Base-by-base conservation (phyloP, 2,888 invertebrate genomes). In the Kuschelorhynchus macadamiae region DNA sequence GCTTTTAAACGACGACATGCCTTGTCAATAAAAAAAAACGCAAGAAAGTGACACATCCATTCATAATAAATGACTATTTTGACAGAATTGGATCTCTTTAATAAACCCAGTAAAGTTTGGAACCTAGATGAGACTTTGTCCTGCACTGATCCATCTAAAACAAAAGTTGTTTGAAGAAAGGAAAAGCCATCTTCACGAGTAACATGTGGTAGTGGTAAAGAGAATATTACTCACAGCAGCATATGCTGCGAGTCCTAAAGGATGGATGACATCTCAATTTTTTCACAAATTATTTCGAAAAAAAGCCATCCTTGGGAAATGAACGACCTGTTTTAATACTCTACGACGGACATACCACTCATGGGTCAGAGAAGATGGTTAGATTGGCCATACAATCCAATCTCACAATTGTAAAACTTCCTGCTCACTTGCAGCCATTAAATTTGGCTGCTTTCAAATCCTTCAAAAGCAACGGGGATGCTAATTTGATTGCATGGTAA, bases 211-310 rank as follows among this genome's bases (percentile, higher is more conserved):
- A 36, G 36, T 36, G 36, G 36, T 3, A 11, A 11, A 3, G 36
- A 36, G 3, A 36, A 11, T 36, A 36, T 12, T n/a, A 11, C 5
- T 7, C 3, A 7, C 5, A 36, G 64, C 78, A 1, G 41, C 79
- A 1, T 74, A 72, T 70, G 64, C 72, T 8, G 79, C 81, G 0
- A 79, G 77, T 44, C 67, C 12, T 18, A 76, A 72, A n/a, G 79
- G 81, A 11, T 75, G 74, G 74, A 77, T 75, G 75, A 74, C 75
- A 47, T n/a, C 72, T 21, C 36, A 16, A 8, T 46, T 65, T n/a
- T 21, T 70, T 66, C 32, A 52, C n/a, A 50, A 74, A 49, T 32
- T 49, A 30, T 17, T 30, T 49, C 21, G 4, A 12, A 21, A 49
- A 49, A 11, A 47, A 2, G 3, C 20, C 20, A 21, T 32, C 14